Conservation (phyloP, 2,797 vertebrate genomes). For the Margarornis squamiger region DNA sequence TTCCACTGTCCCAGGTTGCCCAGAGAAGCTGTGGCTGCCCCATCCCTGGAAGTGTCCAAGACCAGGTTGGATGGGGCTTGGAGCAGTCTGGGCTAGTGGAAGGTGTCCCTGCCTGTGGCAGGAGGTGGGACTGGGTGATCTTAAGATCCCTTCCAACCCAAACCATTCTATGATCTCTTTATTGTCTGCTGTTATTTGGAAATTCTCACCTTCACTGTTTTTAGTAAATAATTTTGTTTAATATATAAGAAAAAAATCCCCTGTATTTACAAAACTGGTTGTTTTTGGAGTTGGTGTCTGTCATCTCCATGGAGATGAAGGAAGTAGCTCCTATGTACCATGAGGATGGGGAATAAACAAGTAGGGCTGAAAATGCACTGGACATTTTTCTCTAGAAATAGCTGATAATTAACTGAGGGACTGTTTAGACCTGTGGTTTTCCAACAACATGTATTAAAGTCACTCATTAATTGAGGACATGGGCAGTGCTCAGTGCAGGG, state of each 20-base stretch:
- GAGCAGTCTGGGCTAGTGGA: background rate
- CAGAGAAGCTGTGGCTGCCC: background rate
- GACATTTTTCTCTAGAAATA: background rate
- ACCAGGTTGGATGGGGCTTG: background rate
- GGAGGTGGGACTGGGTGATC: background rate
- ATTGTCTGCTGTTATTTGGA: background rate
- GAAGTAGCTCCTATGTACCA: background rate
- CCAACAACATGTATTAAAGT: background rate
- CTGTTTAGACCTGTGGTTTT: background rate
- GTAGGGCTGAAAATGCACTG: background rate
- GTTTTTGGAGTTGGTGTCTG: background rate
- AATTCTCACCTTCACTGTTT: background rate
- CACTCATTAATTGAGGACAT: background rate
- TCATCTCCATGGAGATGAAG: slow-evolving; percentile 6
- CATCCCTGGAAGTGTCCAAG: background rate
- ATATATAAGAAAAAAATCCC: background rate
- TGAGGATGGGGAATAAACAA: background rate
- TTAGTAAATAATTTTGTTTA: background rate
- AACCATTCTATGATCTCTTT: background rate
- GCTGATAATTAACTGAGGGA: background rate
- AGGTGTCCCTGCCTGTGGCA: background rate
- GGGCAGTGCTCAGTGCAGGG: background rate
- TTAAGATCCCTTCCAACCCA: background rate
- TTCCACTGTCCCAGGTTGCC: background rate
- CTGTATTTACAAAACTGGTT: background rate